phyloP scores from a whole-genome alignment of 35 echinoderm and acorn worm species.

The Stichopus chloronotus region DNA sequence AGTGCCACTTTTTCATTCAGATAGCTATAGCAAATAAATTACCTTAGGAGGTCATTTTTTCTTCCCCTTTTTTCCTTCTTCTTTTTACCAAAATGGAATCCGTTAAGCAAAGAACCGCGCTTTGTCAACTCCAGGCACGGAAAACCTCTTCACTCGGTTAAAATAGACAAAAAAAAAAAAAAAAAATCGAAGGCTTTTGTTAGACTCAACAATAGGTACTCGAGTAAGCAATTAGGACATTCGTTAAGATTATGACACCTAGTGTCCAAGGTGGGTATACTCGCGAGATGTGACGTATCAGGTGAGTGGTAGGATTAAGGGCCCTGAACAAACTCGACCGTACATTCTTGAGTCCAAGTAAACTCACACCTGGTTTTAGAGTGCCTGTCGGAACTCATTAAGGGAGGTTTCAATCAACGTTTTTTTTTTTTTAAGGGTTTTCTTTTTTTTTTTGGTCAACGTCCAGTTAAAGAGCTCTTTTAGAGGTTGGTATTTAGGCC shows the following conservation, averaged over 20 bases:
- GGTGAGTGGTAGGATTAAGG: conserved; percentile 36
- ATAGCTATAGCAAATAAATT: conserved; percentile 17
- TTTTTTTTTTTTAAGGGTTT: too few species aligned
- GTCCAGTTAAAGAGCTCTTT: too few species aligned
- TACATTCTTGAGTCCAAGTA: conserved; percentile 12
- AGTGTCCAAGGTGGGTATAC: not conserved
- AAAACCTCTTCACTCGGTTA: not conserved
- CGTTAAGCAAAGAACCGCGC: conserved; percentile 18
- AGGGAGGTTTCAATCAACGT: not conserved
- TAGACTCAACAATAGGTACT: conserved; percentile 38
- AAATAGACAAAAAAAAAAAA: not conserved
- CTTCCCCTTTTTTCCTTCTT: too few species aligned
- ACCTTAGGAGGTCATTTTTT: not conserved
- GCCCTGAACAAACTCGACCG: not conserved
- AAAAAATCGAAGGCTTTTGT: conserved; percentile 30
- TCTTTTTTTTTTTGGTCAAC: too few species aligned
- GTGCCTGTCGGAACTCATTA: conserved; percentile 35
- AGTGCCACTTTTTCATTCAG: not conserved
- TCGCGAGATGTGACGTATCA: not conserved
- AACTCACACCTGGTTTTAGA: conserved; percentile 33
- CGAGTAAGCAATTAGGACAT: conserved; percentile 38
- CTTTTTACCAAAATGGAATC: conserved; percentile 1
- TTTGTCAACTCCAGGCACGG: not conserved
- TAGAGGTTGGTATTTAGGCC: too few species aligned
- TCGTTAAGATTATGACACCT: conserved; percentile 43